Base-by-base conservation (phyloP, 2,888 invertebrate species). In the Eutolmus rufibarbis region DNA sequence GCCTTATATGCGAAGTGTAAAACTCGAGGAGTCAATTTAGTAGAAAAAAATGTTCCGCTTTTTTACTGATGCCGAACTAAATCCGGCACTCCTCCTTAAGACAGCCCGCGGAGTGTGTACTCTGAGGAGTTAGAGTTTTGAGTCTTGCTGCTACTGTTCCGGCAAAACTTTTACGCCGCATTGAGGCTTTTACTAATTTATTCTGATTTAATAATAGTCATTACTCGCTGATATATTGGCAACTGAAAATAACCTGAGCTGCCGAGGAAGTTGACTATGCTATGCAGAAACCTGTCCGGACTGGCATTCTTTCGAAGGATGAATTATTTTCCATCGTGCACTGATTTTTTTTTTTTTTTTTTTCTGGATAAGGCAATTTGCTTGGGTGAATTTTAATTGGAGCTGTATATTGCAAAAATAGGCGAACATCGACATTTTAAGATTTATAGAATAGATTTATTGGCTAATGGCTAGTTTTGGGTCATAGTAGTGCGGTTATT, bases 291-390 rank as follows among this genome's bases (percentile, higher is more conserved):
- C 66, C 66, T 66, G 66, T 66, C 66, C 66, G 28, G 8, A 23
- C 66, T 40, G 37, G 43, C 78, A 78, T 78, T 78, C 78, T 78
- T 78, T 78, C 43, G 78, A 78, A 78, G 78, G 78, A 78, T 78
- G 78, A 78, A 43, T 78, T 78, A 78, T 78, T 66, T 66, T 66
- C 66, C 66, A 66, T 66, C 66, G 66, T 66, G 66, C 66, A 66
- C 66, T 66, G 66, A 66, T 66, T 66, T 66, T 66, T 7, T 56
- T 51, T 51, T 51, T n/a, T n/a, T 51, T 51, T 56, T 19, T 56
- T 66, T 23, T 66, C 28, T 66, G 28, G 66, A 66, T 66, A 66
- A 66, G 66, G 66, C 66, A 66, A 66, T 66, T 66, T 66, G 12
- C 66, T 66, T 66, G 66, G 28, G 66, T 66, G 14, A 66, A 66